Evolutionary conservation across 2,888 invertebrate genomes (phyloP).

Genomic region (Esperia sulphurella): DNA sequence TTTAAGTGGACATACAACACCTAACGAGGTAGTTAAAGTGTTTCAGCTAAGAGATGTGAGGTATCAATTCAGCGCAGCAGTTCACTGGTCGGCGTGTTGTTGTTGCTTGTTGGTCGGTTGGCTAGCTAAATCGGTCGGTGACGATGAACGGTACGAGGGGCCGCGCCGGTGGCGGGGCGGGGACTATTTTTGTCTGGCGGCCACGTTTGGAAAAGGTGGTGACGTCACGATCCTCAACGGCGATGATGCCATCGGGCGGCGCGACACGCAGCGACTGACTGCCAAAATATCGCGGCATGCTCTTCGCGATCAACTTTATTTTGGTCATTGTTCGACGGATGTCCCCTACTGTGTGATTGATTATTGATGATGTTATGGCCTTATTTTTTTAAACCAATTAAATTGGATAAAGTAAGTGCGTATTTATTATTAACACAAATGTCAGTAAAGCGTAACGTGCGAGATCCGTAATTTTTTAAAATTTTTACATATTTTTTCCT

Average conservation of each 20-base stretch:
- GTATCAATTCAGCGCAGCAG: background rate
- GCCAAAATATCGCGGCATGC: constrained; percentile 73
- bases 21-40: too few species aligned
- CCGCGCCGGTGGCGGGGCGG: constrained; percentile 59
- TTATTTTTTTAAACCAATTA: background rate
- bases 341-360: constrained; percentile 17
- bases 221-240: constrained; percentile 74
- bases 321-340: constrained; percentile 61
- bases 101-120: constrained; percentile 18
- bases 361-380: background rate
- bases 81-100: constrained; percentile 27
- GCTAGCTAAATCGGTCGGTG: constrained; percentile 73
- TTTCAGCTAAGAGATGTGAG: too few species aligned
- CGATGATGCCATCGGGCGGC: constrained; percentile 75
- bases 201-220: constrained; percentile 78
- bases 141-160: constrained; percentile 61
- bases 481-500: too few species aligned
- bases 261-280: constrained; percentile 70
- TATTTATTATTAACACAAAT: too few species aligned
- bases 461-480: too few species aligned
- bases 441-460: too few species aligned
- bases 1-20: too few species aligned
- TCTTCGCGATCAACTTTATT: constrained; percentile 69
- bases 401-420: background rate
- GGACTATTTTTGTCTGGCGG: constrained; percentile 79